Percentiles rank a stretch among this genome's conserved stretches.
phyloP scores from a whole-genome alignment of 2,888 invertebrate species.

The Orthonychiurus folsomi region DNA sequence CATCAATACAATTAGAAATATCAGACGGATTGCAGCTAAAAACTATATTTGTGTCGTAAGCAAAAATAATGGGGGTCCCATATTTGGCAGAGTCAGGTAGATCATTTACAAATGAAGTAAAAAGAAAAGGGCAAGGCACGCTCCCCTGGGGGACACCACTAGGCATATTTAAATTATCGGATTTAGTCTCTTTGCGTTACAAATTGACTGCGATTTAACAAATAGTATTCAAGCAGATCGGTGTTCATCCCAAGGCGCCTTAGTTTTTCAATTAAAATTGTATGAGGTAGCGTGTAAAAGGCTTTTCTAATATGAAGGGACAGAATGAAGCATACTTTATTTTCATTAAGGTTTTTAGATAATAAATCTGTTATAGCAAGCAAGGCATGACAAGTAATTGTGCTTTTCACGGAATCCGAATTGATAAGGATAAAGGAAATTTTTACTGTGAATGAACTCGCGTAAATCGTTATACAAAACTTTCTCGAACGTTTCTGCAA shows the following conservation, averaged over 20 bases:
- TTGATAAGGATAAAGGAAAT: background rate
- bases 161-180: background rate
- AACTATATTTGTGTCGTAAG: background rate
- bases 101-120: background rate
- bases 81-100: background rate
- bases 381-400: background rate
- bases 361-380: background rate
- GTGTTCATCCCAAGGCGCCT: background rate
- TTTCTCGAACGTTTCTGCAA: background rate
- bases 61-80: background rate
- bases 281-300: background rate
- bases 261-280: background rate
- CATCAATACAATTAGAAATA: background rate
- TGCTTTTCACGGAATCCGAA: conserved; percentile 3
- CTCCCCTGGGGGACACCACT: conserved; percentile 3
- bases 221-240: conserved; percentile 4
- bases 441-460: background rate
- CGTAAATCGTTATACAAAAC: background rate
- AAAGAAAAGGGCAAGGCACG: conserved; percentile 1
- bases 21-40: background rate
- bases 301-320: background rate
- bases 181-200: no score
- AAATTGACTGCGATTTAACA: background rate
- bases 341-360: background rate
- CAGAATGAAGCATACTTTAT: background rate